Percentiles rank a stretch among this genome's conserved stretches.
These are phyloP conservation scores for Ceyx margarethae DNA, from an alignment of 2,113 vertebrate species.

Conservation along the genomic window DNA sequence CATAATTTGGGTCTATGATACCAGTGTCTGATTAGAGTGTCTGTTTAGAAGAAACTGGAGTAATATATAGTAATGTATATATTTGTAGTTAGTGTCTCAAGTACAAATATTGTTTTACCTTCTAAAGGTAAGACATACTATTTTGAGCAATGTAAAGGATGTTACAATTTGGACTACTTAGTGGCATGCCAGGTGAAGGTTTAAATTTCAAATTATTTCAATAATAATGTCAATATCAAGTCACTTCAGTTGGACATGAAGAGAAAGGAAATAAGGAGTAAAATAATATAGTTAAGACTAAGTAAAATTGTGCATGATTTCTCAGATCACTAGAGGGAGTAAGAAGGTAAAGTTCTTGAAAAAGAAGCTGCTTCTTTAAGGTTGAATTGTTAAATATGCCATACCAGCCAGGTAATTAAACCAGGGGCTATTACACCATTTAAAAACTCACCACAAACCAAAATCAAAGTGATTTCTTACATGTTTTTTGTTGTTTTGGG, in stretches of 20 bases:
- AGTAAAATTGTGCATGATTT: neutral
- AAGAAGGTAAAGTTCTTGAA: constrained; percentile 6
- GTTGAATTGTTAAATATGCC: neutral
- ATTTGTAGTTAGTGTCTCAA: neutral
- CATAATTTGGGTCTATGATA: neutral
- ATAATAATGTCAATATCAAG: neutral
- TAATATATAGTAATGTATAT: neutral
- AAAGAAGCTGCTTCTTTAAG: neutral
- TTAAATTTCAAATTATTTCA: neutral
- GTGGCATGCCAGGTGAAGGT: neutral
- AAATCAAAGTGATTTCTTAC: neutral
- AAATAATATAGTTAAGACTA: neutral
- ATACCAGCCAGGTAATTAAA: neutral
- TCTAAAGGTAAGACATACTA: neutral
- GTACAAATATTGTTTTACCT: neutral
- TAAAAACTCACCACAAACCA: neutral
- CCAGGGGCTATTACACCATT: neutral
- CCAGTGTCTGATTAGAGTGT: neutral
- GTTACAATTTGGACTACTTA: neutral
- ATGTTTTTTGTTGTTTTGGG: neutral
- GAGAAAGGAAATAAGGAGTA: neutral
- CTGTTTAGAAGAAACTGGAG: neutral
- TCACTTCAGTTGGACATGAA: rapidly evolving
- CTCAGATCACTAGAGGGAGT: constrained; percentile 23
- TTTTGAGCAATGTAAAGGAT: neutral